Evolutionary conservation across 1,140 invertebrate species (phyloP), one percentile per base, ranked within the genome.

Genomic region (Ephestia elutella): DNA sequence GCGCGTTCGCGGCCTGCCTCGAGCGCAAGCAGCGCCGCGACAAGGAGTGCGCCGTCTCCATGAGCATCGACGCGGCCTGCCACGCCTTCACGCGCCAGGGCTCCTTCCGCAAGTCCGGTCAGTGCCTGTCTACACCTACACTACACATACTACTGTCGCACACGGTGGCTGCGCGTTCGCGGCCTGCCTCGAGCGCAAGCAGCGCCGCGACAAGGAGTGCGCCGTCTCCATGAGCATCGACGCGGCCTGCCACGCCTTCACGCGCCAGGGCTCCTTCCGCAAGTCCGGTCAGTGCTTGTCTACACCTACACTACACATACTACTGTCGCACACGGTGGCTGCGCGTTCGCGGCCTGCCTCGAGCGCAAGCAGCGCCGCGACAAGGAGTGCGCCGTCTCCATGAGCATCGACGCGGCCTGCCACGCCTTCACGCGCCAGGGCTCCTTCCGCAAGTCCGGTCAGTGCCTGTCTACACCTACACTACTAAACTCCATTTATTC

Each of bases 1-100:
- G 98, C 91, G 98, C 99, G 51, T 99, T 99, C 90, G 96, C 97
- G 55, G 96, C 98, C 11, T 99, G 99, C 81, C 88, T 99, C 61
- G 98, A 99, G 85, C 92, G 96, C 68, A 99, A 99, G 89, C 97
- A 99, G 85, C 95, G 97, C 68, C 91, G 99, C 62, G 99, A 99
- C 78, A 98, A 98, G n/a, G 97, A 99, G 87, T 97, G 95, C 78
- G 94, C 94, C 21, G 97, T 98, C 0, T 96, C 95, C 7, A 96
- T 97, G 95, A 96, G 94, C 63, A 98, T 96, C 82, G 97, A 97
- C 85, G 92, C 95, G n/a, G 95, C 95, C 68, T 96, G 95, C 74
- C 95, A 96, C n/a, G 96, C 96, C 15, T 99, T 99, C 78, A 98
- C 96, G 0, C 90, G 97, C 32, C 95, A 93, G 61, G 97, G 97